Base-by-base conservation (phyloP, 2,113 vertebrate genomes). In the Hystrix cristata region DNA sequence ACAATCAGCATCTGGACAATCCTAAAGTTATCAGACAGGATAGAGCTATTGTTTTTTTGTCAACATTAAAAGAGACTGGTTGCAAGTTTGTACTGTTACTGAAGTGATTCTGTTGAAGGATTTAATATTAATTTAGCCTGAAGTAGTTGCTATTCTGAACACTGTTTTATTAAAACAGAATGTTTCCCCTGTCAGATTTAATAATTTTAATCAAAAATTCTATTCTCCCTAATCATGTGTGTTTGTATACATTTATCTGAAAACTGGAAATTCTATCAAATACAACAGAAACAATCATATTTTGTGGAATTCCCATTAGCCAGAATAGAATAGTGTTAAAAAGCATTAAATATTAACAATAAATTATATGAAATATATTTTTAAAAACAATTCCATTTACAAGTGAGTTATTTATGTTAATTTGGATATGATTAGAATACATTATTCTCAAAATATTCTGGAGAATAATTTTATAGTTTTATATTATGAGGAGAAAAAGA, bases 91-190 rank as follows among this genome's bases (percentile, higher is more conserved):
- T 89, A 71, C 55, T 71, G 38, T 76, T 90, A 76, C 62, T 51
- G 14, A 93, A 92, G 23, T 90, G 79, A 90, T 72, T 82, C 31
- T 87, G n/a, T 95, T 87, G 90, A 76, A 90, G 60, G 64, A 65
- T 92, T 95, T 90, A 95, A 76, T 95, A 97, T 94, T 84, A 87
- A 95, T 90, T 96, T 95, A 90, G 84, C 92, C 76, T 95, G 76
- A 93, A 94, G 80, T 90, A 55, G 31, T 83, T 95, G 57, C 80
- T 88, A 87, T 90, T 89, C 90, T 83, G 48, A 95, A 86, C 80
- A 86, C 46, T 82, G 84, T 74, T 93, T 96, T 95, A 97, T 95
- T 97, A 97, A 95, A 95, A 93, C 18, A 64, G 90, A 92, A 71
- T 71, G 43, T 15, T 94, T 97, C 43, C 21, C 19, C 60, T 96